Evolutionary conservation across 2,797 vertebrate species (phyloP).

Genomic region (Cyclopterus lumpus): DNA sequence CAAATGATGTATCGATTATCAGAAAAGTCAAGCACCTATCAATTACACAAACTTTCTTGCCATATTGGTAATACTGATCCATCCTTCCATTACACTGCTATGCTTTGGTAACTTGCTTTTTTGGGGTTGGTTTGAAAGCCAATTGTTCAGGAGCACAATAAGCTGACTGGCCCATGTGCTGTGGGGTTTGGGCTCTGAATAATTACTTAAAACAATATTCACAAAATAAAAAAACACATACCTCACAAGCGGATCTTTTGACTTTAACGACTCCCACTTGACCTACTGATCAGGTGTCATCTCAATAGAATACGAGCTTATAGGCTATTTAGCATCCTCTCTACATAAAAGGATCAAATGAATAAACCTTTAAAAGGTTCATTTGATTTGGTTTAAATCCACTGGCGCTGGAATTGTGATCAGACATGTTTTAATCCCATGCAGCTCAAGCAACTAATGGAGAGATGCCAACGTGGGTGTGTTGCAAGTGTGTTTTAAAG

Average conservation of each 20-base stretch:
- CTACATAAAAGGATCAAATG: not conserved
- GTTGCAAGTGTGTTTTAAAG: conserved; percentile 8
- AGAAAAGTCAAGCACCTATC: not conserved
- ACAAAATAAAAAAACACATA: not conserved
- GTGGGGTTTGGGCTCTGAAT: conserved; percentile 20
- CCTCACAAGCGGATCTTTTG: not conserved
- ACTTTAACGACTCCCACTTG: not conserved
- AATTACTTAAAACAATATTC: conserved; percentile 8
- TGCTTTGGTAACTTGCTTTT: conserved; percentile 9
- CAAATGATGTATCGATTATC: not conserved
- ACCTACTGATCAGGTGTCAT: not conserved
- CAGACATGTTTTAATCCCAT: conserved; percentile 55
- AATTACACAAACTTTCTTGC: not conserved
- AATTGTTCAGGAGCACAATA: conserved; percentile 51
- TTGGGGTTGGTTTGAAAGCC: conserved; percentile 3
- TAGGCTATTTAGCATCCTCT: not conserved
- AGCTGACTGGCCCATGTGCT: conserved; percentile 35
- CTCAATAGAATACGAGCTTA: not conserved
- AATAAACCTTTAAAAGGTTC: conserved; percentile 31
- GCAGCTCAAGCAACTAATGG: conserved; percentile 63
- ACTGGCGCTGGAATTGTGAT: conserved; percentile 39
- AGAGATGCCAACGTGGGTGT: conserved; percentile 24
- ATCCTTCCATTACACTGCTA: not conserved
- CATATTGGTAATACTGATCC: not conserved
- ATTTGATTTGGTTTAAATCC: not conserved